phyloP scores from a whole-genome alignment of 2,797 vertebrate species.

The Rhinichthys osculus region DNA sequence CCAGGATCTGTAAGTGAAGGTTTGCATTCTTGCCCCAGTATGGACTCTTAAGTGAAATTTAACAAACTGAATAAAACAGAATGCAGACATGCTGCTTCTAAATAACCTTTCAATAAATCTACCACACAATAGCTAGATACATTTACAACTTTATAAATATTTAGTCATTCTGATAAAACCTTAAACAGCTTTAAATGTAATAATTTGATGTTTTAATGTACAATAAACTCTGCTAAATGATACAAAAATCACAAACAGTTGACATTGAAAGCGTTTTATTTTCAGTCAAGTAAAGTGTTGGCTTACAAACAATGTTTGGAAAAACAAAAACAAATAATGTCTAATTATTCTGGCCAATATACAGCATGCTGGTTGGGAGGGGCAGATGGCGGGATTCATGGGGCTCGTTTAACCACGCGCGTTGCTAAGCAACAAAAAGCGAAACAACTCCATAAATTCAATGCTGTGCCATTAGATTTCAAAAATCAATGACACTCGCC shows the following conservation, averaged over 20 bases:
- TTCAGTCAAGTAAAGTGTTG: slow-evolving; percentile 59
- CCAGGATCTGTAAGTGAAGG: not conserved
- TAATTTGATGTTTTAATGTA: not conserved
- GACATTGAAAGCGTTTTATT: slow-evolving; percentile 79
- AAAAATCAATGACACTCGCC: not conserved
- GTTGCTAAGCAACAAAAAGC: slow-evolving; percentile 29
- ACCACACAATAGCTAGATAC: not conserved
- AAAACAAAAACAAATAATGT: slow-evolving; percentile 58
- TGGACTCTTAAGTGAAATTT: not conserved
- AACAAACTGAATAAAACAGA: not conserved
- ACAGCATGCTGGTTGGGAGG: slow-evolving; percentile 13
- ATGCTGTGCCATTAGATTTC: not conserved
- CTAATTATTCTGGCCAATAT: not conserved
- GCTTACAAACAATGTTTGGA: slow-evolving; percentile 44
- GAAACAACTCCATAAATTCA: slow-evolving; percentile 14
- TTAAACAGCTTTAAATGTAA: not conserved
- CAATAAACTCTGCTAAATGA: slow-evolving; percentile 66
- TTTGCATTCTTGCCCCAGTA: not conserved
- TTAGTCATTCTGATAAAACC: not conserved
- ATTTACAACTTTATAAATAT: not conserved
- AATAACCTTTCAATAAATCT: not conserved
- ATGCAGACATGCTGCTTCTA: not conserved
- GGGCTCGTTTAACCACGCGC: not conserved
- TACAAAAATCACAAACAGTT: slow-evolving; percentile 79
- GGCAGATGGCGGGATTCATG: slow-evolving; percentile 7